phyloP scores from a whole-genome alignment of 2,888 invertebrate species.

The Geotrupes spiniger region DNA sequence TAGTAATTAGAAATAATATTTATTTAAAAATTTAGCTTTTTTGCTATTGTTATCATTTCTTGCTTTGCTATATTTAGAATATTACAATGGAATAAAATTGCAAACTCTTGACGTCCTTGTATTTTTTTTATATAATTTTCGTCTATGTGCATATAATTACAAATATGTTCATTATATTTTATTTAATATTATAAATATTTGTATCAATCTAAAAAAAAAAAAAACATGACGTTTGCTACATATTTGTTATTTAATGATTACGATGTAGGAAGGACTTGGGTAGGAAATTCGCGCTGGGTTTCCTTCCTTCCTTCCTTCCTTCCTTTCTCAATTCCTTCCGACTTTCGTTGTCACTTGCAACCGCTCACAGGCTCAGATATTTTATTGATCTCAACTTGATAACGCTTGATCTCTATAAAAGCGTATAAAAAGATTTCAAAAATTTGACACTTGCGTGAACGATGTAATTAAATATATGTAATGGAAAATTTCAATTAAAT shows the following conservation, averaged over 20 bases:
- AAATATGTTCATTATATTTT: too few relatives aligned
- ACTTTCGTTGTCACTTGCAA: conserved; percentile 5
- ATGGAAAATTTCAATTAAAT: too few relatives aligned
- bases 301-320: conserved; percentile 44
- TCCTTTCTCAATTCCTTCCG: too few relatives aligned
- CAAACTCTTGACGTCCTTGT: too few relatives aligned
- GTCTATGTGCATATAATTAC: too few relatives aligned
- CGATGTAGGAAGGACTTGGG: conserved; percentile 9
- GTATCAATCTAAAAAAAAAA: not conserved
- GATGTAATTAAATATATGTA: too few relatives aligned
- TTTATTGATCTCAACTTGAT: not conserved
- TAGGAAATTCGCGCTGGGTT: conserved; percentile 35
- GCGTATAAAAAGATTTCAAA: not conserved
- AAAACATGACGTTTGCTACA: not conserved
- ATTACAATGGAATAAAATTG: too few relatives aligned
- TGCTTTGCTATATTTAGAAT: too few relatives aligned
- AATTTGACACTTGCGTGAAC: not conserved
- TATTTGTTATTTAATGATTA: not conserved
- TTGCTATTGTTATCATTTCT: too few relatives aligned
- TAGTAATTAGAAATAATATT: too few relatives aligned
- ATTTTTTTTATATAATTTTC: too few relatives aligned
- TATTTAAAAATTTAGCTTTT: too few relatives aligned
- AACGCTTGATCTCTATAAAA: not conserved
- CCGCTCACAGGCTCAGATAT: not conserved
- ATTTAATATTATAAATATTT: not conserved